Conservation (phyloP, 2,113 vertebrate genomes). For the Seriola aureovittata region DNA sequence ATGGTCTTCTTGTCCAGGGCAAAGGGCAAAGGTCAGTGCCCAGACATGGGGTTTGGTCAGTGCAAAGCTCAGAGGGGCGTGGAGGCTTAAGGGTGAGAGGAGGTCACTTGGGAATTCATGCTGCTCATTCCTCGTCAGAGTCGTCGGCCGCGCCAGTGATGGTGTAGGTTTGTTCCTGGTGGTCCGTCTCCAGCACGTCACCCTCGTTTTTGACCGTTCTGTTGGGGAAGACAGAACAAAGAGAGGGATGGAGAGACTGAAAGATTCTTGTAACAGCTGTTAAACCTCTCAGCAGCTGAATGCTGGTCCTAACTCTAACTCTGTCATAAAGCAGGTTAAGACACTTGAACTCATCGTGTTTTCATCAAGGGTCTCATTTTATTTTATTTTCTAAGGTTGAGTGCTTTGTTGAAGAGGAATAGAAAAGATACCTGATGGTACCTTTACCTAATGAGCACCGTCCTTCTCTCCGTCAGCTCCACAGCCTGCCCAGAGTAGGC, state of each 20-base stretch:
- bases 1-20: conserved; percentile 72
- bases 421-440: conserved; percentile 52
- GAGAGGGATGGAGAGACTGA: not conserved
- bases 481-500: conserved; percentile 79
- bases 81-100: conserved; percentile 57
- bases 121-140: conserved; percentile 78
- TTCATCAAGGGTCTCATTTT: not conserved
- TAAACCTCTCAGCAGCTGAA: not conserved
- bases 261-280: not conserved
- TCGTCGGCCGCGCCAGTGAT: conserved; percentile 83
- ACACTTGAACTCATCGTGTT: not conserved
- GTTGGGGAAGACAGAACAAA: conserved; percentile 7
- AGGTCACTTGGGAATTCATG: conserved; percentile 64
- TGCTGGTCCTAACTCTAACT: not conserved
- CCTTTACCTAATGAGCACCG: conserved; percentile 85
- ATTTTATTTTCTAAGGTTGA: not conserved
- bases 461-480: conserved; percentile 84
- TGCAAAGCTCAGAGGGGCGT: conserved; percentile 67
- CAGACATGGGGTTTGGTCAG: conserved; percentile 76
- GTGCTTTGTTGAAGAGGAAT: conserved; percentile 8
- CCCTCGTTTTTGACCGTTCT: conserved; percentile 81
- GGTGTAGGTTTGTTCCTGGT: conserved; percentile 81
- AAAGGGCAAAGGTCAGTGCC: conserved; percentile 71
- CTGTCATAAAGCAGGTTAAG: not conserved
- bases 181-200: conserved; percentile 79